phyloP scores from a whole-genome alignment of 2,797 vertebrate species.

The Sebastes vulpes region DNA sequence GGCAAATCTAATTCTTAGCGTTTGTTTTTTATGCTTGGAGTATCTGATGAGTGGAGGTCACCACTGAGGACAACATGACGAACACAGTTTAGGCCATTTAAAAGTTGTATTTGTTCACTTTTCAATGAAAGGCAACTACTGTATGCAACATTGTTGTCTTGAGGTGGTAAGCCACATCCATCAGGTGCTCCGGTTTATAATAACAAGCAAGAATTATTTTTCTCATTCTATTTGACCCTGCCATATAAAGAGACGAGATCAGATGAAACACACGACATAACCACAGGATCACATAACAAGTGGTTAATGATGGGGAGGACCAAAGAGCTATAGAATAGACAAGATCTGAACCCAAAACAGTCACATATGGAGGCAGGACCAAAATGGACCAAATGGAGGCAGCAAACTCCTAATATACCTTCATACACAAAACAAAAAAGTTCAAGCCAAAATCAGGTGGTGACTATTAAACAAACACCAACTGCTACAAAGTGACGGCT shows the following conservation, averaged over 20 bases:
- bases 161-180: slow-evolving; percentile 9
- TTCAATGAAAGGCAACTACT: neutral
- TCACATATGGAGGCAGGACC: neutral
- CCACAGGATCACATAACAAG: slow-evolving; percentile 59
- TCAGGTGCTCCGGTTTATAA: slow-evolving; percentile 40
- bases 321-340: slow-evolving; percentile 76
- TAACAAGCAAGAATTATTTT: slow-evolving; percentile 56
- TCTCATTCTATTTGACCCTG: slow-evolving; percentile 59
- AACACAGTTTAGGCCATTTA: neutral
- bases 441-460: neutral
- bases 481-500: slow-evolving; percentile 4
- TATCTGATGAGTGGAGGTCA: slow-evolving; percentile 20
- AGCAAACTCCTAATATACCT: neutral
- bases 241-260: slow-evolving; percentile 34
- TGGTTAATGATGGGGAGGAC: slow-evolving; percentile 48
- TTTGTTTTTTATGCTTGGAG: slow-evolving; percentile 43
- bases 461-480: neutral
- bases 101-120: neutral
- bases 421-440: neutral
- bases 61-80: neutral
- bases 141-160: neutral
- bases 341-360: slow-evolving; percentile 43
- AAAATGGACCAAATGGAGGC: neutral
- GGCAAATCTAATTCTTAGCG: slow-evolving; percentile 52
- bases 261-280: slow-evolving; percentile 58